phyloP scores from a whole-genome alignment of 2,113 vertebrate species.

The Aplodontia rufa region DNA sequence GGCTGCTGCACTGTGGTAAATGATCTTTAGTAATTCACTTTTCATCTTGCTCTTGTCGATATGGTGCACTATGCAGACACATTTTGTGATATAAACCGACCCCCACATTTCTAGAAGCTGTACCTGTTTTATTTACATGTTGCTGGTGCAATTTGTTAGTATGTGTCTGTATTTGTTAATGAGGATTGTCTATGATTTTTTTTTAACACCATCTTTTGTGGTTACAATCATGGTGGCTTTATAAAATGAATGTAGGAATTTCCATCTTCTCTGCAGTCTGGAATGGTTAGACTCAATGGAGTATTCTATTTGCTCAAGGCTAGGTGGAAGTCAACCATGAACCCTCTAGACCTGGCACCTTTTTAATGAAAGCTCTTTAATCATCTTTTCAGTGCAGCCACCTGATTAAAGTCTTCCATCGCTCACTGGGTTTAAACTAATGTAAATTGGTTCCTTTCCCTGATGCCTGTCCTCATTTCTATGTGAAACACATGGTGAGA shows the following conservation, averaged over 20 bases:
- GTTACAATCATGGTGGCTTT: background rate
- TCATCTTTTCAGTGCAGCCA: background rate
- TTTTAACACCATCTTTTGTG: background rate
- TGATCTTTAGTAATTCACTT: background rate
- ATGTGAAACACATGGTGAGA: background rate
- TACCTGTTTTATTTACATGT: background rate
- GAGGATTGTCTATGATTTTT: background rate
- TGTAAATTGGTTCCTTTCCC: background rate
- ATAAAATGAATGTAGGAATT: background rate
- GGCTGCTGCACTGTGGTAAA: background rate
- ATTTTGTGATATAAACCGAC: background rate
- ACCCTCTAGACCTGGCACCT: background rate
- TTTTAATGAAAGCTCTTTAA: background rate
- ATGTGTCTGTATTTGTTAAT: background rate
- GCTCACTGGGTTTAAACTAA: background rate
- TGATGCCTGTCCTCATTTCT: background rate
- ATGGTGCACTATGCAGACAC: background rate
- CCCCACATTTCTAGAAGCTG: background rate
- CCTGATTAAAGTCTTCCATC: too few relatives aligned
- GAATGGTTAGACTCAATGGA: background rate
- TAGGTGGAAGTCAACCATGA: background rate
- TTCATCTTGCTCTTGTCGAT: background rate
- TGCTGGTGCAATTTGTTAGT: background rate
- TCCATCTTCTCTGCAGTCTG: background rate
- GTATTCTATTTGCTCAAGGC: background rate